Conservation (phyloP, 2,113 vertebrate species). For the Gila orcuttii region DNA sequence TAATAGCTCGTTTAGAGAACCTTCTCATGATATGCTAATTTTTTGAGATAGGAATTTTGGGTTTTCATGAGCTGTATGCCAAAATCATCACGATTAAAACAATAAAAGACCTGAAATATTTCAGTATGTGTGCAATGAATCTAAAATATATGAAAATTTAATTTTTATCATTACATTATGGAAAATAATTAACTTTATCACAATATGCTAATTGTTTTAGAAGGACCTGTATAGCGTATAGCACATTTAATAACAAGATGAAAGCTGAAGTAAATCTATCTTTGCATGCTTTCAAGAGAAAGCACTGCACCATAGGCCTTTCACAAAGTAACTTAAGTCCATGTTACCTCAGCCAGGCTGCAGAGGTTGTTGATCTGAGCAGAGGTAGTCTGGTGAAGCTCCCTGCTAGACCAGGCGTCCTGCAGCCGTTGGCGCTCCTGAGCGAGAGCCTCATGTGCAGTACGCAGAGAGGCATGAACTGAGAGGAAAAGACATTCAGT, state of each 20-base stretch:
- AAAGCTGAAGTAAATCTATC: background rate
- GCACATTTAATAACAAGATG: background rate
- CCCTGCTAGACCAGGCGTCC: slow-evolving; percentile 68
- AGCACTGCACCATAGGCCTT: background rate
- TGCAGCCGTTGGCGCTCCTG: slow-evolving; percentile 75
- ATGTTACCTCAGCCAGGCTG: slow-evolving; percentile 67
- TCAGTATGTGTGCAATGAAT: too few species aligned
- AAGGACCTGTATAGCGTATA: background rate
- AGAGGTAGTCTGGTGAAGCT: slow-evolving; percentile 61
- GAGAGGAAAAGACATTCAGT: background rate
- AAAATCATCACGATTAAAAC: too few species aligned
- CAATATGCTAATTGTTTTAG: too few species aligned
- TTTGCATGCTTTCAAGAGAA: background rate
- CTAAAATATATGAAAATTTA: too few species aligned
- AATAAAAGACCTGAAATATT: too few species aligned
- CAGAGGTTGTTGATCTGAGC: slow-evolving; percentile 57
- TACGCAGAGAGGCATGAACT: slow-evolving; percentile 75
- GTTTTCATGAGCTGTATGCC: too few species aligned
- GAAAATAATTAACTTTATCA: too few species aligned
- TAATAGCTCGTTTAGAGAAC: too few species aligned
- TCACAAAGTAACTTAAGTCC: background rate
- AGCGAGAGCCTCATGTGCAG: slow-evolving; percentile 72
- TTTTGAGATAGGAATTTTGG: too few species aligned
- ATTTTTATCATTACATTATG: too few species aligned
- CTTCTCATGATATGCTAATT: too few species aligned